Base-by-base conservation (phyloP, 1,140 invertebrate genomes). In the Elysia chlorotica region DNA sequence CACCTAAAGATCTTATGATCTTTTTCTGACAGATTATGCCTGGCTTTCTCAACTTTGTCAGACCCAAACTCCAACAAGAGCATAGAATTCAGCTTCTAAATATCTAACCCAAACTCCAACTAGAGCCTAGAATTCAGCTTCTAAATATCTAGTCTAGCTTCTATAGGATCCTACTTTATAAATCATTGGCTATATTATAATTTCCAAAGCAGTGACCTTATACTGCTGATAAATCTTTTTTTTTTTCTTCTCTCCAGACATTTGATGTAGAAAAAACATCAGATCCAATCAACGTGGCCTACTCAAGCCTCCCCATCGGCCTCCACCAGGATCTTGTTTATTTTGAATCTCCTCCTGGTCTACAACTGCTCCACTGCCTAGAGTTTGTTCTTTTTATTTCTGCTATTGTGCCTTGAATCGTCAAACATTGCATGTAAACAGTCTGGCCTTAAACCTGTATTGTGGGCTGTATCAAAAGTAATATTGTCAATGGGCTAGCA, bases 311-410 rank as follows among this genome's bases (percentile, higher is more conserved):
- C 14, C 56, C 65, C 14, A 74, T 87, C 23, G 81, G 78, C 62
- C 77, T 83, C 56, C 86, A 87, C 71, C 85, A 83, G 78, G 86
- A 87, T 67, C 73, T 87, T 5, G 75, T 80, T 10, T 86, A 87
- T 74, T 86, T 83, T 63, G 86, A 87, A 70, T 86, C 85, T 30
- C 80, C 84, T 10, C 86, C 86, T 14, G 86, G 86, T 6, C 65
- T 87, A 25, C 84, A 86, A 74, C 74, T 87, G 35, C 78, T 87
- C 1, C 83, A 86, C 65, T 85, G 83, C 69, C 65, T 84, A 5
- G 82, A 78, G 85, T 85, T 19, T 25, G 71, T 59, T 10, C 21
- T n/a, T n/a, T n/a, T n/a, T n/a, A n/a, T n/a, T n/a, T n/a, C n/a
- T n/a, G n/a, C n/a, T n/a, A n/a, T n/a, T n/a, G n/a, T n/a, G n/a